phyloP scores from a whole-genome alignment of 1,140 invertebrate species.

The Gonatopus flavifemur region DNA sequence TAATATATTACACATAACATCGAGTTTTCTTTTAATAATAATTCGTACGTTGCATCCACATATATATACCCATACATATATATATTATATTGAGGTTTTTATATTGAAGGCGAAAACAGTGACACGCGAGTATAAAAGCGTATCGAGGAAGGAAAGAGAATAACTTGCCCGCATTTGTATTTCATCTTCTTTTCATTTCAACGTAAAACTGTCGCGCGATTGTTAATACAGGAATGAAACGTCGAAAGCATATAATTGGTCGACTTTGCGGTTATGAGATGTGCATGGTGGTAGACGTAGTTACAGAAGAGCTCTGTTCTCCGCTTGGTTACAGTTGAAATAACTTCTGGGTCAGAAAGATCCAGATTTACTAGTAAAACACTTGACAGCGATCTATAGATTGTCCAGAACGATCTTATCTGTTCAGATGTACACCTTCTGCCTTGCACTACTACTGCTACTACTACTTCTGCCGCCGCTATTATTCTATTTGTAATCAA shows the following conservation, averaged over 20 bases:
- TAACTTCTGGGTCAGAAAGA: conserved; percentile 45
- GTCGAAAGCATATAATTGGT: conserved; percentile 38
- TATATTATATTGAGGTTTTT: too few species aligned
- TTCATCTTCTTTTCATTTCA: not conserved
- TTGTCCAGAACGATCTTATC: conserved; percentile 38
- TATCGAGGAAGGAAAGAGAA: not conserved
- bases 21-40: too few species aligned
- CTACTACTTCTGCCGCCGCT: too few species aligned
- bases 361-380: too few species aligned
- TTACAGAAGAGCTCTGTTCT: conserved; percentile 23
- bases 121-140: not conserved
- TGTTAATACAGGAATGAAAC: conserved; percentile 20
- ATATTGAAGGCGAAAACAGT: conserved; percentile 11
- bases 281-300: too few species aligned
- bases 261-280: conserved; percentile 11
- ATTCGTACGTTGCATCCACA: not conserved
- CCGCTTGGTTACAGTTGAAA: conserved; percentile 39
- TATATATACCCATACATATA: not conserved
- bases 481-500: conserved; percentile 24
- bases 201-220: not conserved
- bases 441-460: too few species aligned
- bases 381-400: conserved; percentile 22
- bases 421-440: too few species aligned
- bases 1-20: not conserved
- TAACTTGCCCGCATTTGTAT: not conserved